Conservation (phyloP, 2,113 vertebrate genomes). For the Sisor rabdophorus region DNA sequence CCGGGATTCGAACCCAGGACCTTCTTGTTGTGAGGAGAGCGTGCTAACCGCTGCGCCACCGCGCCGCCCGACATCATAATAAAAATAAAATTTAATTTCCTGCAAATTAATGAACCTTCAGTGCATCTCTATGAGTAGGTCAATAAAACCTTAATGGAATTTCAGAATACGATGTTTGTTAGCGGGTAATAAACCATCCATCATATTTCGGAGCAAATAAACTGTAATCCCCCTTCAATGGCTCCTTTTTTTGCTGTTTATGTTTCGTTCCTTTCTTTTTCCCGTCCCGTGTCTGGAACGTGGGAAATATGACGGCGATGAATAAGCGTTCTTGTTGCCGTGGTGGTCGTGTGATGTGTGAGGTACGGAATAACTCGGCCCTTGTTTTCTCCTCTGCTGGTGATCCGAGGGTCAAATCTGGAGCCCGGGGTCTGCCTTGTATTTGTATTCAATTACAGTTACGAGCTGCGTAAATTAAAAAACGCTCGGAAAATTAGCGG, state of each 20-base stretch:
- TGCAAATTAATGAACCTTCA: background rate
- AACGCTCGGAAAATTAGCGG: conserved; percentile 7
- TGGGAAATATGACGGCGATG: conserved; percentile 57
- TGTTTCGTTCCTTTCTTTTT: conserved; percentile 48
- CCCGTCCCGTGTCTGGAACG: conserved; percentile 46
- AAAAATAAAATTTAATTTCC: conserved; percentile 8
- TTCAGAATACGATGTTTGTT: conserved; percentile 38
- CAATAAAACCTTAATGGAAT: conserved; percentile 21
- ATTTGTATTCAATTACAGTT: conserved; percentile 57
- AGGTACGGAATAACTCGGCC: conserved; percentile 56
- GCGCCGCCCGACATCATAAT: too few species aligned
- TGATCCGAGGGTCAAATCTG: conserved; percentile 62
- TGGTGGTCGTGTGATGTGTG: conserved; percentile 35
- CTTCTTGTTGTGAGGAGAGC: too few species aligned
- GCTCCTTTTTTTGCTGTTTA: conserved; percentile 43
- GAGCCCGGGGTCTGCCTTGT: conserved; percentile 51
- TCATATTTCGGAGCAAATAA: conserved; percentile 31
- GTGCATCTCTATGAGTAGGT: background rate
- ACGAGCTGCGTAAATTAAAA: conserved; percentile 54
- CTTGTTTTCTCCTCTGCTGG: conserved; percentile 59
- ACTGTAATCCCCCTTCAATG: conserved; percentile 41
- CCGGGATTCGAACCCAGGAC: too few species aligned
- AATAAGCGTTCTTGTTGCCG: conserved; percentile 56
- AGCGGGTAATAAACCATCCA: conserved; percentile 38
- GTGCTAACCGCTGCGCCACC: too few species aligned